Evolutionary conservation across 2,888 invertebrate genomes (phyloP).

Genomic region (Pterostichus madidus): DNA sequence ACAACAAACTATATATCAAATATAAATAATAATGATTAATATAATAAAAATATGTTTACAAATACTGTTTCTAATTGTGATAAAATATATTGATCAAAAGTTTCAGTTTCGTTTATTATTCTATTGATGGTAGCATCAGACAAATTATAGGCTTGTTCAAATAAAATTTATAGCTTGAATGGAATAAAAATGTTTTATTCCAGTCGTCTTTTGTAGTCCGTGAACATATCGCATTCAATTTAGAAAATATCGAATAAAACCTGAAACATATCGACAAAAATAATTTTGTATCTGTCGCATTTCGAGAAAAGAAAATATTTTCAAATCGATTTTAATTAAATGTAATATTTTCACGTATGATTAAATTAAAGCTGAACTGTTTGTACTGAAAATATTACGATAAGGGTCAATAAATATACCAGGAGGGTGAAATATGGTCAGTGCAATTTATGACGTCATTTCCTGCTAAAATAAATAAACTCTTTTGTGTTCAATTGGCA

Average conservation of each 20-base stretch:
- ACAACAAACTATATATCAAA: no score
- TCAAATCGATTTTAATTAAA: conserved; percentile 7
- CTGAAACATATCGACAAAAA: neutral
- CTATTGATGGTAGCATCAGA: neutral
- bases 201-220: neutral
- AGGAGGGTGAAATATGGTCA: neutral
- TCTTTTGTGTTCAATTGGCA: no score
- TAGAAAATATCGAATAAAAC: neutral
- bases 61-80: neutral
- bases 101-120: neutral
- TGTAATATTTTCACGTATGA: neutral
- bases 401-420: neutral
- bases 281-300: neutral
- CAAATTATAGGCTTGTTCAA: conserved; percentile 12
- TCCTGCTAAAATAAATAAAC: conserved; percentile 5
- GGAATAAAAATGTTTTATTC: conserved; percentile 23
- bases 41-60: no score
- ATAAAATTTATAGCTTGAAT: conserved; percentile 11
- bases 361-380: neutral
- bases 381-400: neutral
- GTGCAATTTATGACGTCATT: neutral
- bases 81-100: neutral
- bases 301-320: neutral
- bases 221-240: neutral
- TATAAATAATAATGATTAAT: no score